Evolutionary conservation across 2,797 vertebrate genomes (phyloP), one percentile per base, ranked within the genome.

Genomic region (Knipowitschia caucasica): DNA sequence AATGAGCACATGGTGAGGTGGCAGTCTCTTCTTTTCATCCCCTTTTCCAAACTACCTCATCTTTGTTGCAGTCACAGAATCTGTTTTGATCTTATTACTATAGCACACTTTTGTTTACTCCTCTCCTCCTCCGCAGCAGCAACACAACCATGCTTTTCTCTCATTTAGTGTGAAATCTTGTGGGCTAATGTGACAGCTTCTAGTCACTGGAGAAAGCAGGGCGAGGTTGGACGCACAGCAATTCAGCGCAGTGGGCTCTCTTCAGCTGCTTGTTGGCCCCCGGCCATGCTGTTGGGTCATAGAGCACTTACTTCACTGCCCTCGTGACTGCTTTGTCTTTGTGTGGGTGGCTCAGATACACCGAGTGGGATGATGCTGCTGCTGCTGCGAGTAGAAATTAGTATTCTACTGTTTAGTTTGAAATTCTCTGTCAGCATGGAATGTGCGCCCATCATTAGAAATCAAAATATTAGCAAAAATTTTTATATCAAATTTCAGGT

Each of bases 221-320:
- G 86, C 78, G 84, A 89, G 86, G 81, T 80, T 85, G 82, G 80
- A 73, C 51, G 77, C 82, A 81, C 82, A 86, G 70, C 61, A 83
- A 81, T 76, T 75, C 77, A 84, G 67, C 87, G 81, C 87, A 79
- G 77, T 85, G 86, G 83, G 82, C 86, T 88, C 86, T 85, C 69
- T 81, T 81, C 76, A 67, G 78, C 80, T 80, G 79, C 80, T 61
- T 77, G 75, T 77, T 88, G 82, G 85, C 80, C 81, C 35, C 33
- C 58, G 82, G 87, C 84, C 89, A 87, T 45, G 67, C 72, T 67
- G 81, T 84, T 87, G 85, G 86, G 88, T 88, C 87, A 88, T 86
- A 86, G 77, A 82, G 81, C 83, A 60, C 79, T 81, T 84, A 82
- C 83, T 80, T 86, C 83, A 83, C 85, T 81, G 70, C 75, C 84